Evolutionary conservation across 2,113 vertebrate genomes (phyloP), one percentile per base, ranked within the genome.

Genomic region (Nothobranchius furzeri): DNA sequence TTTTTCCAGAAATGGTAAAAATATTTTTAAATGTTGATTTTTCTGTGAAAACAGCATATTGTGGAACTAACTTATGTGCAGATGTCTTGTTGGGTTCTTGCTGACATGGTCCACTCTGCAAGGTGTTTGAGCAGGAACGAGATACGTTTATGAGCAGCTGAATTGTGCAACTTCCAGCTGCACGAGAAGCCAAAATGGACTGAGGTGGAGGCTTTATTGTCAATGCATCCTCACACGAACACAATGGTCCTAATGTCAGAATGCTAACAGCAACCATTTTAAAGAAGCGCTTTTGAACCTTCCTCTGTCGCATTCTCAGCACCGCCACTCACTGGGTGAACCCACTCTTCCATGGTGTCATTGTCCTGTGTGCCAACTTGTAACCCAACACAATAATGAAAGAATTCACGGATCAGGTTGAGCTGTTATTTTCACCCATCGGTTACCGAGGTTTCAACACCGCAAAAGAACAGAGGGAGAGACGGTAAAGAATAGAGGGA

Each of bases 401-500:
- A 84, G 71, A 73, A 11, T 48, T 68, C 75, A 53, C 20, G 20
- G 76, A 74, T 87, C 78, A 17, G 78, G 84, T 90, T 88, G 58
- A 46, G 66, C 76, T 70, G 67, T 87, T 65, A 75, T 85, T 79
- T 85, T 65, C 58, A 70, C 81, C 86, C 6, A 73, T 70, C 70
- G 59, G 78, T 81, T 84, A 77, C 73, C 70, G 65, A 53, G 78
- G 79, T 71, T 85, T 81, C 76, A 66, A 30, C 13, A 42, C 59
- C 30, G 9, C 1, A 76, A 65, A 63, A 70, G 57, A 50, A 81
- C 36, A 66, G 70, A 71, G 52, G 6, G 37, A 68, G 20, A 42
- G 20, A 82, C 49, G 73, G 75, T 76, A 75, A 82, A 81, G 69
- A 83, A 88, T 78, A 40, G 83, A 75, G 84, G 86, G 80, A 87